Conservation (phyloP, 2,888 invertebrate species). For the Ptycholaimellus sp. region DNA sequence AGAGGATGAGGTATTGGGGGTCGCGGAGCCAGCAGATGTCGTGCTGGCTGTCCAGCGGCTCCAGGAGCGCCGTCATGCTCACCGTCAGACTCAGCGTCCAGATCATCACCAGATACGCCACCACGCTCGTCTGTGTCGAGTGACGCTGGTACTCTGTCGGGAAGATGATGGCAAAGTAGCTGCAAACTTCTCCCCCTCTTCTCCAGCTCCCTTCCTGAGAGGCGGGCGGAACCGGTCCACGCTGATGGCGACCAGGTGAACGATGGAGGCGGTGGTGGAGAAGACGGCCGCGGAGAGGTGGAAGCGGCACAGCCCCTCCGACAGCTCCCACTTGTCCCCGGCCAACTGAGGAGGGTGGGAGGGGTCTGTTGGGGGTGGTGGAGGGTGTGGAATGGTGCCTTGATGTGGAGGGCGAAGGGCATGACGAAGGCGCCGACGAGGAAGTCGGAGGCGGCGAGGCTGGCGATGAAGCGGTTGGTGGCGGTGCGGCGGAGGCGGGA, state of each 20-base stretch:
- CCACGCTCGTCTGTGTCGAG: conserved; percentile 12
- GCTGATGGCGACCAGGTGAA: conserved; percentile 16
- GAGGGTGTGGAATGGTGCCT: conserved; percentile 6
- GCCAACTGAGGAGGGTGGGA: conserved; percentile 9
- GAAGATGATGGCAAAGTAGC: conserved; percentile 18
- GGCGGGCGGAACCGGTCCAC: conserved; percentile 10
- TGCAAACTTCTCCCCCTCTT: conserved; percentile 5
- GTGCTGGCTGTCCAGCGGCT: conserved; percentile 7
- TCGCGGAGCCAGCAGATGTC: conserved; percentile 15
- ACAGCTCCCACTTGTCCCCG: conserved; percentile 13
- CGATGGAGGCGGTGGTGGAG: conserved; percentile 16
- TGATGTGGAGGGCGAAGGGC: conserved; percentile 15
- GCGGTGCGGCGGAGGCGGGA: background rate
- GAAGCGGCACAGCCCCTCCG: conserved; percentile 13
- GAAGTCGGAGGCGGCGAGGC: conserved; percentile 15
- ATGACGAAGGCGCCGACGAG: conserved; percentile 15
- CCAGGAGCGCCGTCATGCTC: conserved; percentile 14
- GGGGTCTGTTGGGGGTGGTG: background rate
- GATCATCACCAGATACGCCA: conserved; percentile 10
- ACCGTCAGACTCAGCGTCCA: conserved; percentile 15
- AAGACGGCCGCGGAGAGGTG: conserved; percentile 14
- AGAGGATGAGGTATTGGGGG: conserved; percentile 16
- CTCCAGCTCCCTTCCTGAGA: background rate
- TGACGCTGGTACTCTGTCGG: conserved; percentile 17
- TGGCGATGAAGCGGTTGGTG: conserved; percentile 11